Conservation (phyloP, 1,140 invertebrate species). For the Aphaenogaster rudis region DNA sequence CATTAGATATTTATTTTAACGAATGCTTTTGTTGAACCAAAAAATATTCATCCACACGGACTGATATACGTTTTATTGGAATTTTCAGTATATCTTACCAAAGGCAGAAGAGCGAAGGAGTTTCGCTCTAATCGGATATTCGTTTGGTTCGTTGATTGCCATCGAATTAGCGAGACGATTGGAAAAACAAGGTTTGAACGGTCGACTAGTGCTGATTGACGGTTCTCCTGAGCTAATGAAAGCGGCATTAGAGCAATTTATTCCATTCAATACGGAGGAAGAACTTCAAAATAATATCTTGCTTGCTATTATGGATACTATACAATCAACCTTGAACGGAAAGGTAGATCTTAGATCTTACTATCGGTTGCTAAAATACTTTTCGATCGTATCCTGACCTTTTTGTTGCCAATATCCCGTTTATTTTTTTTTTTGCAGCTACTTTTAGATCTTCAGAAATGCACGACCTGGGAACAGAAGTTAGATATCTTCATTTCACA, state of each 20-base stretch:
- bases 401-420: not conserved
- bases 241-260: constrained; percentile 70
- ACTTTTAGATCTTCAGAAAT: constrained; percentile 82
- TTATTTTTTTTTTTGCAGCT: constrained; percentile 77
- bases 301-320: constrained; percentile 74
- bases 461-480: constrained; percentile 83
- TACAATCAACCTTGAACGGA: constrained; percentile 58
- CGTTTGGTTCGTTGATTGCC: constrained; percentile 84
- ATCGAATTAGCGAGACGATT: constrained; percentile 83
- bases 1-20: constrained; percentile 3
- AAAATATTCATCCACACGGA: not conserved
- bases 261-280: constrained; percentile 56
- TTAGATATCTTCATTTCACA: constrained; percentile 75
- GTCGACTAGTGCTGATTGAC: constrained; percentile 84
- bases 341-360: constrained; percentile 77
- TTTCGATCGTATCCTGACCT: not conserved
- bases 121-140: constrained; percentile 84
- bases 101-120: constrained; percentile 79
- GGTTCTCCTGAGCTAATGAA: constrained; percentile 84
- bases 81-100: constrained; percentile 79
- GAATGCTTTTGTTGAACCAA: not conserved
- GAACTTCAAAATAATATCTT: constrained; percentile 80
- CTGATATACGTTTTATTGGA: not conserved
- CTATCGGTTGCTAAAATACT: not conserved
- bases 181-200: constrained; percentile 80